Percentiles rank a stretch among this genome's conserved stretches.
phyloP scores from a whole-genome alignment of 2,888 invertebrate species.

The Sialis lutaria region DNA sequence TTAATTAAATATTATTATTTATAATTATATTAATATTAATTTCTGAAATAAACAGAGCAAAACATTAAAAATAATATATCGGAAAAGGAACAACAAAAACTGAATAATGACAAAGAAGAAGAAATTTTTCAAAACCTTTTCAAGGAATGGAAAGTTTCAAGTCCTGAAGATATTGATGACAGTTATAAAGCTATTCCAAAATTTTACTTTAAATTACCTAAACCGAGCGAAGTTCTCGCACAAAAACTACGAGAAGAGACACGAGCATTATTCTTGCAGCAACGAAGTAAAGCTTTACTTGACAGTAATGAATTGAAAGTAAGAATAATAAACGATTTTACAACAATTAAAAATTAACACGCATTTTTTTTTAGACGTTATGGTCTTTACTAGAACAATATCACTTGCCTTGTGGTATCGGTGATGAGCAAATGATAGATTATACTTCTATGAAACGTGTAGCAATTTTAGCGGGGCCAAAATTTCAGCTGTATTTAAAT shows the following conservation, averaged over 20 bases:
- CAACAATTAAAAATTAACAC: neutral
- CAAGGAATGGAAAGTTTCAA: slow-evolving; percentile 27
- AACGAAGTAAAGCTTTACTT: slow-evolving; percentile 64
- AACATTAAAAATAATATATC: slow-evolving; percentile 21
- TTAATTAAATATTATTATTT: slow-evolving; percentile 38
- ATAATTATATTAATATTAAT: slow-evolving; percentile 32
- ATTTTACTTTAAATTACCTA: slow-evolving; percentile 61
- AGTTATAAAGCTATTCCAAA: slow-evolving; percentile 49
- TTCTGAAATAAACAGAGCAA: too few relatives aligned
- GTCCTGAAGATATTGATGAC: slow-evolving; percentile 26
- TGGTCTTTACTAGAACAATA: slow-evolving; percentile 73
- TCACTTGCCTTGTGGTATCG: slow-evolving; percentile 51
- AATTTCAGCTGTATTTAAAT: slow-evolving; percentile 66
- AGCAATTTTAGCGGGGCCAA: slow-evolving; percentile 50
- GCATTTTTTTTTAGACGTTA: slow-evolving; percentile 33
- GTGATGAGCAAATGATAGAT: slow-evolving; percentile 70
- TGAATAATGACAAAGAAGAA: slow-evolving; percentile 30
- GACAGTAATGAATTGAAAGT: slow-evolving; percentile 68
- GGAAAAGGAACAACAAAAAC: slow-evolving; percentile 21
- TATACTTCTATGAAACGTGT: slow-evolving; percentile 75
- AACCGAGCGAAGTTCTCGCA: slow-evolving; percentile 55
- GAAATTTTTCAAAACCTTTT: slow-evolving; percentile 36
- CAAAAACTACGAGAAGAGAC: slow-evolving; percentile 79
- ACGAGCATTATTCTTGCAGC: slow-evolving; percentile 70
- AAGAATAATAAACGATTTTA: neutral